Evolutionary conservation across 2,113 vertebrate species (phyloP).

Genomic region (Tetrao urogallus): DNA sequence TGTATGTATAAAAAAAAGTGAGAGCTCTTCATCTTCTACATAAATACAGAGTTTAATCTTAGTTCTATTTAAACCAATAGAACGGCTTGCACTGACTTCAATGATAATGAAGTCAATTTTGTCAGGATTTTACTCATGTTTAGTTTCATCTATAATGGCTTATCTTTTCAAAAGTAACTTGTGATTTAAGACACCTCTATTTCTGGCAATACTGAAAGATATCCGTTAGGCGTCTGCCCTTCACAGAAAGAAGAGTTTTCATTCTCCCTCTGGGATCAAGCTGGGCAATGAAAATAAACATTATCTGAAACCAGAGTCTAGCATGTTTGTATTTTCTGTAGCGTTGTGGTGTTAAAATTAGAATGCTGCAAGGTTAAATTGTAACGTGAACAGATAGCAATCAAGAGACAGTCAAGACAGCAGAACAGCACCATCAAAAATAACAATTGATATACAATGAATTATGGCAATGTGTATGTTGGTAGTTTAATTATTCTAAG

Average conservation of each 20-base stretch:
- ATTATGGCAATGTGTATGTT: neutral
- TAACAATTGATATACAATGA: neutral
- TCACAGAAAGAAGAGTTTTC: neutral
- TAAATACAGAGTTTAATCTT: neutral
- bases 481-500: neutral
- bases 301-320: neutral
- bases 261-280: neutral
- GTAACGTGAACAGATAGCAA: slow-evolving; percentile 16
- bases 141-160: neutral
- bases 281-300: neutral
- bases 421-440: slow-evolving; percentile 34
- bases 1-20: neutral
- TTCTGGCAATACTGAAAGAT: neutral
- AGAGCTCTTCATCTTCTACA: neutral
- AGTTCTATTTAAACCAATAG: neutral
- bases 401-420: slow-evolving; percentile 22
- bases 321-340: neutral
- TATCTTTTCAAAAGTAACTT: neutral
- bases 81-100: neutral
- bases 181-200: neutral
- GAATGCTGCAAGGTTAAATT: slow-evolving; percentile 52
- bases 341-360: slow-evolving; percentile 40
- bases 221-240: neutral
- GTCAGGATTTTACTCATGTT: neutral
- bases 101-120: neutral